phyloP scores from a whole-genome alignment of 2,113 vertebrate genomes.

The Ondatra zibethicus region DNA sequence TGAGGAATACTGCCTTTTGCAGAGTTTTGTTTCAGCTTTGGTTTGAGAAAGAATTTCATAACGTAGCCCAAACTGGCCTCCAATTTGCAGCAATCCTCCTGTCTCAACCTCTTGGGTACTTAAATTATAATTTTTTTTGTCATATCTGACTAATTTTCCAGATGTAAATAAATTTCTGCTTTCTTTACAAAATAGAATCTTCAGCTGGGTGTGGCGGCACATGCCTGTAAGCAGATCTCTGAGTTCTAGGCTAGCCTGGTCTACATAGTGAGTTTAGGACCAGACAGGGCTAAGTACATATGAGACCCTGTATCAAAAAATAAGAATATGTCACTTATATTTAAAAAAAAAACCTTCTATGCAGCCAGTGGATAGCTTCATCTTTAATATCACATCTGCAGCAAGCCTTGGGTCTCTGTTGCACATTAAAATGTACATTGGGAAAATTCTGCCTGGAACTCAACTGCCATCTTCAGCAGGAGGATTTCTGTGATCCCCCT shows the following conservation, averaged over 20 bases:
- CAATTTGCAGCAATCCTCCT: neutral
- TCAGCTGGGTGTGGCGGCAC: neutral
- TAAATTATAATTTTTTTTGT: neutral
- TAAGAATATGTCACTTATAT: neutral
- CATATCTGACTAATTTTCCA: neutral
- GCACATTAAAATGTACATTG: neutral
- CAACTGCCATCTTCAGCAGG: neutral
- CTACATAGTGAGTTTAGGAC: neutral
- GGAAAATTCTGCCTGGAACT: neutral
- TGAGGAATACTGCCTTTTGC: neutral
- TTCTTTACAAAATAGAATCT: constrained; percentile 9
- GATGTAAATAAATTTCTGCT: neutral
- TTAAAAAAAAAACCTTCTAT: constrained; percentile 2
- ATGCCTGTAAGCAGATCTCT: neutral
- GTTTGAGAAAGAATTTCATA: neutral
- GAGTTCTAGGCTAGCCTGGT: neutral
- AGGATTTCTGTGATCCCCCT: neutral
- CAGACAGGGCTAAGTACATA: neutral
- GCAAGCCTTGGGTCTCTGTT: neutral
- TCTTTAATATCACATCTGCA: neutral
- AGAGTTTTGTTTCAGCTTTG: neutral
- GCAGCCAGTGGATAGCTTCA: neutral
- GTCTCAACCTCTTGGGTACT: too few species aligned
- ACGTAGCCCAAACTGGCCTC: neutral
- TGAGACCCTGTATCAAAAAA: neutral